Evolutionary conservation across 1,140 invertebrate genomes (phyloP), one percentile per base, ranked within the genome.

Genomic region (Orchestia grillus): DNA sequence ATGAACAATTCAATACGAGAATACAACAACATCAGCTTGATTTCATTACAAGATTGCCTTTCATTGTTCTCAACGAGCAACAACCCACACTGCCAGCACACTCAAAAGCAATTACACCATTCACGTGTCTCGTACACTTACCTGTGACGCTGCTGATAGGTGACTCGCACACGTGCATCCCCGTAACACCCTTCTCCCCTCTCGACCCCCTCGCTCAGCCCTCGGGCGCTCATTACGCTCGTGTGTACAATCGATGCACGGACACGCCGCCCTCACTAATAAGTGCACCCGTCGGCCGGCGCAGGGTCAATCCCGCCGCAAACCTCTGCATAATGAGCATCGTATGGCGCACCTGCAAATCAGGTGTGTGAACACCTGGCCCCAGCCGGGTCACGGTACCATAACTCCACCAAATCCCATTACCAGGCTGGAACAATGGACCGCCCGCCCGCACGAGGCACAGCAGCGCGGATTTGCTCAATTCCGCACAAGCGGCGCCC

Each of bases 241-340:
- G 88, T 90, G 88, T 4, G 3, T 28, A 16, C 8, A 41, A 90
- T 44, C 44, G 44, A 94, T 45, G 44, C 92, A 40, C 40, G 92
- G 47, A 53, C 47, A 53, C 47, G 19, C n/a, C 6, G 43, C 41
- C 8, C 92, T 6, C 92, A 47, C 43, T 94, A 44, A 94, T 94
- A 90, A 43, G 43, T 19, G 88, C 88, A 4, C 16, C 47, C 88
- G 41, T 41, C 43, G 43, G 15, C 11, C n/a, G 42, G 88, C n/a
- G 41, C 88, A 90, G 92, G 92, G 92, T 42, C 92, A 94, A 94
- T 94, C 92, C 92, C 44, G 92, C 36, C 92, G 15, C 41, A 42
- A 91, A 91, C 88, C 88, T 91, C 92, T 45, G 44, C 92, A 94
- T 94, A 94, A 94, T 94, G 92, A 94, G 41, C 92, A 15, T 44